Evolutionary conservation across 2,888 invertebrate genomes (phyloP), one percentile per base, ranked within the genome.

Genomic region (Eurytoma californica): DNA sequence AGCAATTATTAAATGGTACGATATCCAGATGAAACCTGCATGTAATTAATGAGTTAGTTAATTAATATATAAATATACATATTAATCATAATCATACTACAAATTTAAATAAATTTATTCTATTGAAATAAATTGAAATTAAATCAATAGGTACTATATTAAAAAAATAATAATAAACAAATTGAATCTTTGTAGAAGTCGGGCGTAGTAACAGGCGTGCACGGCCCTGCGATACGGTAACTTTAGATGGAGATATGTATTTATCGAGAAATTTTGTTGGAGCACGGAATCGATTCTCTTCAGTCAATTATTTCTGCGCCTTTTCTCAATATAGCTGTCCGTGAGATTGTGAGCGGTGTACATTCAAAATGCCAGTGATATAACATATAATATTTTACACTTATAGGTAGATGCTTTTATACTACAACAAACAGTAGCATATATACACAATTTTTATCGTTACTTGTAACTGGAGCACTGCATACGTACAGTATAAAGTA

Each of bases 261-360:
- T 60, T 72, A 58, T 72, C 58, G 14, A 49, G 20, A 30, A 47
- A 57, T 60, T 47, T 49, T 28, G 60, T 49, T 12, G n/a, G 47
- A 12, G 49, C 20, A 13, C 60, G n/a, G 28, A 47, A 60, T 72
- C 70, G 70, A 72, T 72, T 72, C n/a, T 3, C n/a, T 58, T 69
- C 70, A 60, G 60, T 72, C 28, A 70, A 47, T 47, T 39, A 7
- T 39, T 55, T 70, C 69, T 14, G 47, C 3, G 47, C 47, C 58
- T 58, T 55, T 49, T 24, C 53, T 3, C 30, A 57, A 65, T 39
- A 39, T 9, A 2, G 7, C 1, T 39, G 1, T 4, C 39, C 9
- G 39, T 0, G 9, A 9, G 2, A 39, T 39, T 39, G 39, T 39
- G 39, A 9, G 9, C 39, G 39, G 39, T 39, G 39, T 39, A 9